Evolutionary conservation across 2,113 vertebrate genomes (phyloP).

Genomic region (Sinocyclocheilus grahami): DNA sequence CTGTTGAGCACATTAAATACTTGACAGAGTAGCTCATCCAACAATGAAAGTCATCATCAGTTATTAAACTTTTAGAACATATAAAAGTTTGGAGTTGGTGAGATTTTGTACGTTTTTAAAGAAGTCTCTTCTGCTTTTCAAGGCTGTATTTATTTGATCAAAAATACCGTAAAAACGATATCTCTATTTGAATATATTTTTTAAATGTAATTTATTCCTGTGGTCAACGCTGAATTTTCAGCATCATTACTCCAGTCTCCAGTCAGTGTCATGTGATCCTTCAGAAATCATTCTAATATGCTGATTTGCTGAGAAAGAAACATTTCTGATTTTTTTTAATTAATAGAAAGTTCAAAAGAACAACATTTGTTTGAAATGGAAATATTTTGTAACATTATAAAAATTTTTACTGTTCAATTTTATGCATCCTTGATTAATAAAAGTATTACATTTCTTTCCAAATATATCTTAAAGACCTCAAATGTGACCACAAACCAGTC

Average conservation of each 20-base stretch:
- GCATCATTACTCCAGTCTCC: not conserved
- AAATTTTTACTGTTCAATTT: too few relatives aligned
- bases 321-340: too few relatives aligned
- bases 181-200: not conserved
- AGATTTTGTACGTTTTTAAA: not conserved
- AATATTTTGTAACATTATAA: too few relatives aligned
- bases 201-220: too few relatives aligned
- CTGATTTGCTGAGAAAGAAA: not conserved
- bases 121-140: not conserved
- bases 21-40: not conserved
- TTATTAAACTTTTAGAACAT: not conserved
- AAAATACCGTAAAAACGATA: not conserved
- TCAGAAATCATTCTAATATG: not conserved
- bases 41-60: not conserved
- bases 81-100: not conserved
- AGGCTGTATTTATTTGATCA: not conserved
- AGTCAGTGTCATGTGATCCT: not conserved
- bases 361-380: too few relatives aligned
- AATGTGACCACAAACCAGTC: too few relatives aligned
- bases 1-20: not conserved
- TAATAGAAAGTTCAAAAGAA: too few relatives aligned
- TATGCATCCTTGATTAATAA: not conserved
- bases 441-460: not conserved
- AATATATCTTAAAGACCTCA: not conserved
- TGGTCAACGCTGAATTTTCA: too few relatives aligned